phyloP scores from a whole-genome alignment of 1,140 invertebrate species.

The Camponotus pennsylvanicus region DNA sequence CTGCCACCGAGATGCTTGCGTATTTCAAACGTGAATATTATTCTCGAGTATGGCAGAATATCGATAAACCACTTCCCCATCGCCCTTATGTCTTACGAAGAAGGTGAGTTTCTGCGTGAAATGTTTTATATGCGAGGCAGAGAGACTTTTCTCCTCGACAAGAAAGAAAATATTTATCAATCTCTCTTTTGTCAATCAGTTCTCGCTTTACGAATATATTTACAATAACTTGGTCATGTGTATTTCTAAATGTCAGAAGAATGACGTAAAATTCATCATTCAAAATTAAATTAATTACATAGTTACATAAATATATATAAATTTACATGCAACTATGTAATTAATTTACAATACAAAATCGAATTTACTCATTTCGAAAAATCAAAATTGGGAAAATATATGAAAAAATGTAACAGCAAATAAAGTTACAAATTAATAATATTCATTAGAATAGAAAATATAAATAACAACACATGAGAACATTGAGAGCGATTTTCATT shows the following conservation, averaged over 20 bases:
- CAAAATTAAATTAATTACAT: background rate
- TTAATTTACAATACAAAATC: slow-evolving; percentile 28
- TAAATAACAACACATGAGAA: background rate
- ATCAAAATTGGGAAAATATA: background rate
- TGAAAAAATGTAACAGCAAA: background rate
- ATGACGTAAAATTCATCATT: slow-evolving; percentile 20
- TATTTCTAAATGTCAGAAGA: background rate
- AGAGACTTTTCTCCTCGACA: background rate
- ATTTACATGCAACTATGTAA: background rate
- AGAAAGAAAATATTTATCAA: slow-evolving; percentile 30
- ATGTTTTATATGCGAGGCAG: slow-evolving; percentile 23
- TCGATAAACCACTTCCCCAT: slow-evolving; percentile 49
- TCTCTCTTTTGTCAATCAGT: slow-evolving; percentile 55
- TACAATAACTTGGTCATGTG: slow-evolving; percentile 19
- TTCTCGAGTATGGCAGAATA: slow-evolving; percentile 43
- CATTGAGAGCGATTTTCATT: background rate
- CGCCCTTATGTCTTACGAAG: background rate
- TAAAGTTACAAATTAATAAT: background rate
- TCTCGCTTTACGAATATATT: slow-evolving; percentile 3
- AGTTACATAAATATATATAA: background rate
- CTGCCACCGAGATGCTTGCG: slow-evolving; percentile 37
- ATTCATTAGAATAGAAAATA: background rate
- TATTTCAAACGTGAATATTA: slow-evolving; percentile 59
- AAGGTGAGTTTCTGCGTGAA: slow-evolving; percentile 18
- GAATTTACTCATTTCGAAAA: background rate